These are phyloP conservation scores for Tadarida brasiliensis DNA, from an alignment of 2,797 vertebrate species.

Conservation along the genomic window DNA sequence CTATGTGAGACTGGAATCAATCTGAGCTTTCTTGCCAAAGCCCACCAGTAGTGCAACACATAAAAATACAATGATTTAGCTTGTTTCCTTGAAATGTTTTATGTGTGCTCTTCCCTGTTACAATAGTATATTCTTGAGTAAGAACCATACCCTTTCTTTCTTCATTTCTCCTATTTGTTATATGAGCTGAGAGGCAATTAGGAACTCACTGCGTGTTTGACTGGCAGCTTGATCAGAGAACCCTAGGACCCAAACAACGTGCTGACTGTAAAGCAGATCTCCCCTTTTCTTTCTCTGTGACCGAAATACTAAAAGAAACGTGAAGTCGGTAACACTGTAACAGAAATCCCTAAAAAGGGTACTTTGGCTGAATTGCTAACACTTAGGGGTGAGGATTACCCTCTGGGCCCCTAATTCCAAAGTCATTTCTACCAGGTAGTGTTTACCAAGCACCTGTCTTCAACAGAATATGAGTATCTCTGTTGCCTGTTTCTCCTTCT, in stretches of 20 bases:
- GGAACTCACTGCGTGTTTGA: background rate
- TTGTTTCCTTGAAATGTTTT: constrained; percentile 24
- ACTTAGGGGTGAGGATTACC: background rate
- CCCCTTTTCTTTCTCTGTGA: background rate
- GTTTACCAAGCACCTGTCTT: background rate
- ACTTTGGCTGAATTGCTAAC: background rate
- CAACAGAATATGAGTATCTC: background rate
- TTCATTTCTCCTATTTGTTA: background rate
- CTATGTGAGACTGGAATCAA: background rate
- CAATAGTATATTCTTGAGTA: background rate
- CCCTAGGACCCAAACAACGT: background rate
- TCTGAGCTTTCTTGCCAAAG: background rate
- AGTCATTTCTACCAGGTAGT: background rate
- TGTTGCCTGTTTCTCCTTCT: background rate
- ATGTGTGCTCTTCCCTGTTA: background rate
- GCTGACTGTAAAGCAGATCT: background rate
- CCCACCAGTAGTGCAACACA: background rate
- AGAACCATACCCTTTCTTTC: background rate
- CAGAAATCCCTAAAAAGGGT: background rate
- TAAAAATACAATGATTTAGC: background rate
- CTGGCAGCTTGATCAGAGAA: background rate
- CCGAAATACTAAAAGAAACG: constrained; percentile 8
- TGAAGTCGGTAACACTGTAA: constrained; percentile 16
- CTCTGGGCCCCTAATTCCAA: background rate
- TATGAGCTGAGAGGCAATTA: background rate